phyloP scores from a whole-genome alignment of 2,888 invertebrate species.

The Invenusta paracnida region DNA sequence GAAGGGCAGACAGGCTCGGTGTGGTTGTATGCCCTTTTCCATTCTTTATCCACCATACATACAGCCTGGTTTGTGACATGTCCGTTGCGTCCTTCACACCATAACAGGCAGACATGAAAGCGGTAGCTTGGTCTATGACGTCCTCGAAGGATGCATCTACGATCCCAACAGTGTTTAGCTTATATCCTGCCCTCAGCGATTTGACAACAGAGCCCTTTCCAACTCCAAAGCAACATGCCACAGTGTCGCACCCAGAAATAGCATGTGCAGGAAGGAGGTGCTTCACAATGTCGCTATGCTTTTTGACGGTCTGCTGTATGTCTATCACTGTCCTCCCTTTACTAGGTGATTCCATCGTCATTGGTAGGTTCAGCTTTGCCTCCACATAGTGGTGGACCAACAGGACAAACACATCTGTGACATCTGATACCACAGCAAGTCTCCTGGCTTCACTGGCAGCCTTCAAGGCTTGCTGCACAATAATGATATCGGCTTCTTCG shows the following conservation, averaged over 20 bases:
- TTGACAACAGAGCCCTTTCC: neutral
- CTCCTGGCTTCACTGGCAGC: neutral
- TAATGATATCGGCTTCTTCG: neutral
- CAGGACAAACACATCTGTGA: neutral
- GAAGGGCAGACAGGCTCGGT: neutral
- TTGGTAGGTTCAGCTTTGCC: neutral
- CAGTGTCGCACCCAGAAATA: neutral
- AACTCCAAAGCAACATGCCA: neutral
- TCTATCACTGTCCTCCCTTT: neutral
- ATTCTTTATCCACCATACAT: neutral
- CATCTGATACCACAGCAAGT: neutral
- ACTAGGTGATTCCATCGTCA: neutral
- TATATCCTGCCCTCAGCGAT: neutral
- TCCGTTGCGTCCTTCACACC: neutral
- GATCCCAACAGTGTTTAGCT: neutral
- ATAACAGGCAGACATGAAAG: neutral
- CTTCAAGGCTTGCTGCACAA: neutral
- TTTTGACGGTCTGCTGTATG: neutral
- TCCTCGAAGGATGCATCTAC: neutral
- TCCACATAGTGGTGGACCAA: neutral
- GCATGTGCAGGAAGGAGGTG: too few species aligned
- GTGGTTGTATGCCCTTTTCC: neutral
- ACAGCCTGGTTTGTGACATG: neutral
- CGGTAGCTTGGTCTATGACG: neutral
- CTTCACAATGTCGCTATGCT: neutral